Evolutionary conservation across 2,797 vertebrate genomes (phyloP), one percentile per base, ranked within the genome.

Genomic region (Artibeus lituratus): DNA sequence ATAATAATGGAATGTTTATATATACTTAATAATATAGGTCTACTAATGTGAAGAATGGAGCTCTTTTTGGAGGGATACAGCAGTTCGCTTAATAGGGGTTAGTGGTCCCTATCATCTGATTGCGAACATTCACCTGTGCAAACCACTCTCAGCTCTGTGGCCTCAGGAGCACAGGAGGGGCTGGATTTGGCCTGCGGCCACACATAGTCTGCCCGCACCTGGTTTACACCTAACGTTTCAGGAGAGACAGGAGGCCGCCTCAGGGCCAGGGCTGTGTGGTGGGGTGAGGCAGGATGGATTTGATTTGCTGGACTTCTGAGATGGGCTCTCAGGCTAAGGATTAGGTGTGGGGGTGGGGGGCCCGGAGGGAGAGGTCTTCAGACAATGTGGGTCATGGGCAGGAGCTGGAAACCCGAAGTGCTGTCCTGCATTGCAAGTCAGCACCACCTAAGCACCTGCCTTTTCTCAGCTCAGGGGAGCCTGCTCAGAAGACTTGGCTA

Each of bases 131-230:
- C 35, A 32, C 18, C 53, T 92, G 21, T 67, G 11, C 84, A 87
- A 65, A 19, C 42, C 14, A 35, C 19, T 84, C 42, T 62, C 24
- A 32, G 70, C 65, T 35, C 51, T 55, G 59, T 57, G 72, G 19
- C n/a, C 39, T n/a, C 47, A 15, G 32, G 67, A 15, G 44, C 37
- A 47, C 10, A 87, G 22, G 7, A 0, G 3, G 12, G 10, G 15
- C 49, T 39, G 62, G 44, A 26, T 32, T 26, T 81, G 82, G 73
- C 32, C 47, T 44, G 15, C 1, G 0, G 42, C 22, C 42, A 29
- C 47, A 14, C 0, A 0, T 29, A 5, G 7, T 10, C 29, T 16
- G 24, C 1, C 1, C 3, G 3, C 2, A 4, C 14, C 65, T 5
- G 22, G 47, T 32, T 26, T 69, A 35, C 67, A 35, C 42, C 49